Evolutionary conservation across 1,140 invertebrate species (phyloP), one percentile per base, ranked within the genome.

Genomic region (Nilaparvata lugens): DNA sequence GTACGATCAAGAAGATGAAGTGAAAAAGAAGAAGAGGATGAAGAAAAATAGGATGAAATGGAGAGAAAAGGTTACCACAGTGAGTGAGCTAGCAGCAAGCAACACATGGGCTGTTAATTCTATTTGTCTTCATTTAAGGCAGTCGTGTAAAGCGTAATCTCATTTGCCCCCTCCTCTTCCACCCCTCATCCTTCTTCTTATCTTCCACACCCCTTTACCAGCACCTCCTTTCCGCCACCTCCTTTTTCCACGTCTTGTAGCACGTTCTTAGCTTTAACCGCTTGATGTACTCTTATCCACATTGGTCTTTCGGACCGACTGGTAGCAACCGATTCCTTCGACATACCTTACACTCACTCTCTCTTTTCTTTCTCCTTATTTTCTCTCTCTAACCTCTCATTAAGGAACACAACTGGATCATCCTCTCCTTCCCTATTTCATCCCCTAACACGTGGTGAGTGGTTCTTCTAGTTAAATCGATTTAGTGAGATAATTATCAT

Each of bases 101-200:
- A 68, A 69, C 69, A 67, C 66, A 69, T 70, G 66, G 67, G 65
- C 63, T 69, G 68, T 63, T 71, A 71, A 71, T 71, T 71, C 63
- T 62, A 70, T 71, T 71, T 69, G 62, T 61, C 61, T 64, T 64
- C 67, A 63, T 69, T 69, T 68, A 64, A 64, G 61, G 31, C 64
- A 62, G 64, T 64, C 64, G 64, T 66, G 68, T 67, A 66, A 61
- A 56, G 52, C 66, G 61, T 70, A 69, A 70, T 69, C 66, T 60
- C 61, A 68, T 70, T 68, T 68, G 56, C 59, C 42, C 60, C n/a
- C 7, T 42, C 23, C 35, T 48, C 38, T 11, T 38, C 31, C 52
- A 7, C 52, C 21, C 31, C 24, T 38, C 24, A 42, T 51, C 35
- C 35, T 45, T 21, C 52, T 13, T 9, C 21, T 51, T 16, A 24